phyloP scores from a whole-genome alignment of 2,113 vertebrate species.

The Condylura cristata region DNA sequence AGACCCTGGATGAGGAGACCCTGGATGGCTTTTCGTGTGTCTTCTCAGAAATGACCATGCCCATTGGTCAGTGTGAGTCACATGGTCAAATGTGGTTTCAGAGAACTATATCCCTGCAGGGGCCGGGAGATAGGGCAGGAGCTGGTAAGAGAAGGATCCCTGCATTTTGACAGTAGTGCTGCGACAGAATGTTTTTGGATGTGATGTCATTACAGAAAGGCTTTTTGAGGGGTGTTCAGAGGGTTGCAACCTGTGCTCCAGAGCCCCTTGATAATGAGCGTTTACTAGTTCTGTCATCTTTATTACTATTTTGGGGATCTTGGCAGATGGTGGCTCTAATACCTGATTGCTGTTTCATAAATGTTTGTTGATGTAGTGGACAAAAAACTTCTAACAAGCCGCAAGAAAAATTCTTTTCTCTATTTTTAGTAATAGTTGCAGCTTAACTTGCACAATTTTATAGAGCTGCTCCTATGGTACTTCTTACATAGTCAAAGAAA shows the following conservation, averaged over 20 bases:
- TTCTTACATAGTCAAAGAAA: conserved; percentile 19
- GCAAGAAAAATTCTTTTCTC: background rate
- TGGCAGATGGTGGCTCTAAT: background rate
- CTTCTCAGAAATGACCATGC: background rate
- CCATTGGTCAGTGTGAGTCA: background rate
- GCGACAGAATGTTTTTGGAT: background rate
- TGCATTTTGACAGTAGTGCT: background rate
- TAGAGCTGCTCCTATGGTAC: background rate
- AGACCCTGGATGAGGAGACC: background rate
- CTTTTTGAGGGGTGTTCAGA: background rate
- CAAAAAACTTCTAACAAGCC: background rate
- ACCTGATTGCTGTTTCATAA: background rate
- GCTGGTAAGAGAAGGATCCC: background rate
- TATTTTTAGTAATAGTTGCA: background rate
- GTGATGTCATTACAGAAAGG: background rate
- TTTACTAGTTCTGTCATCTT: background rate
- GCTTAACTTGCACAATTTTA: background rate
- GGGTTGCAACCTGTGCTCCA: background rate
- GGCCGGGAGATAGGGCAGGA: background rate
- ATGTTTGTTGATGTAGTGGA: background rate
- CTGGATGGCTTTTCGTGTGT: background rate
- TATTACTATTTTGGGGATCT: background rate
- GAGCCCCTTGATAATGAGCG: background rate
- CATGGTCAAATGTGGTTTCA: background rate
- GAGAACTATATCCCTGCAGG: background rate